Evolutionary conservation across 2,888 invertebrate genomes (phyloP), one percentile per base, ranked within the genome.

Genomic region (Tipula unca): DNA sequence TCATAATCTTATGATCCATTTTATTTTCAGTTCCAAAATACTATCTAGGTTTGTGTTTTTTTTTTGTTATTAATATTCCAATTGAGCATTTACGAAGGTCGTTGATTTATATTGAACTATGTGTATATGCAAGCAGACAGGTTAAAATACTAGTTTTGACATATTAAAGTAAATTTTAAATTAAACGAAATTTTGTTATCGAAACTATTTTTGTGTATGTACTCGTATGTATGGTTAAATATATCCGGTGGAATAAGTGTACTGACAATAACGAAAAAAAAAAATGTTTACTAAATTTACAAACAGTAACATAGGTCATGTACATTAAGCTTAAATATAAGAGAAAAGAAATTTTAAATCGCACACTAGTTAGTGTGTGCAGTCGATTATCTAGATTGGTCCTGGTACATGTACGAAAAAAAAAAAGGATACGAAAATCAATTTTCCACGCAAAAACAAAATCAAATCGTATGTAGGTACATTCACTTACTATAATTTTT

Each of bases 111-210:
- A 69, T 69, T 69, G 69, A 69, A 69, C 69, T 69, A 25, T 25
- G 69, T 69, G 6, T 69, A 17, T 48, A 32, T n/a, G 17, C 48
- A 69, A 54, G 25, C 10, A 69, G 69, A 69, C 69, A 69, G 69
- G 69, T 69, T 69, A 69, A 69, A 69, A 69, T 69, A 69, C 69
- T 69, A 69, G 69, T 69, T 69, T 69, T 69, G 69, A 69, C 69
- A 69, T 10, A 69, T 69, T 69, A 25, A 69, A 69, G 2, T 69
- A 17, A 6, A 69, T 69, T 69, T 69, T 10, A 69, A 25, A 25
- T 25, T 48, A n/a, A n/a, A 48, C 5, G 13, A 48, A 48, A 48
- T 10, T 13, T 69, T 69, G 25, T 69, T 69, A 69, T 69, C 25
- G 69, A 10, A 69, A 69, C 25, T 69, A 20, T 69, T 69, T 48